phyloP scores from a whole-genome alignment of 2,888 invertebrate genomes.

The Drosophila heteroneura region DNA sequence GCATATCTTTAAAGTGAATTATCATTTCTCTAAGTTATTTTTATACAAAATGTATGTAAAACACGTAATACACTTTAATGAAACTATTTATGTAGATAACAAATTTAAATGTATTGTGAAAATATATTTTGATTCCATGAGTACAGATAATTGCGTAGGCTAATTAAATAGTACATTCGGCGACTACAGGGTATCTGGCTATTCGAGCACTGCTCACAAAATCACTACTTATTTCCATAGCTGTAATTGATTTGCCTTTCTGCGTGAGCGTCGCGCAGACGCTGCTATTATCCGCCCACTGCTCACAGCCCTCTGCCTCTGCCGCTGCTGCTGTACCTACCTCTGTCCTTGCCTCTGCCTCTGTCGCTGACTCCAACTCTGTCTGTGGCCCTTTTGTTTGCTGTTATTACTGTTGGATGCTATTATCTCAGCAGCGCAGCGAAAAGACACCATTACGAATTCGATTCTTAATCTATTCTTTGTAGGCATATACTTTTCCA shows the following conservation, averaged over 20 bases:
- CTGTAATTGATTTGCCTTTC: constrained; percentile 79
- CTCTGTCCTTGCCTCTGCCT: neutral
- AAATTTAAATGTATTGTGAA: neutral
- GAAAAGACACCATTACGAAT: neutral
- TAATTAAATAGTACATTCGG: neutral
- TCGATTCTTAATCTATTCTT: neutral
- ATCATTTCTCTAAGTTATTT: neutral
- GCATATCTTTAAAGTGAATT: neutral
- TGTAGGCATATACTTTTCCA: neutral
- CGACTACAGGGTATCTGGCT: constrained; percentile 8
- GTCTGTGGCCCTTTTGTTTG: constrained; percentile 28
- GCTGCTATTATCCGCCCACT: constrained; percentile 27
- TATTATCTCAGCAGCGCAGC: neutral
- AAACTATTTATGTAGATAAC: neutral
- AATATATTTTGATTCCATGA: neutral
- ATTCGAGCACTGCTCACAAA: neutral
- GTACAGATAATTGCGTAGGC: neutral
- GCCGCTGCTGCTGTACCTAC: neutral
- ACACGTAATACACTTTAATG: neutral
- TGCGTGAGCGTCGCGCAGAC: constrained; percentile 37
- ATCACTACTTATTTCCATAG: constrained; percentile 57
- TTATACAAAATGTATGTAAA: neutral
- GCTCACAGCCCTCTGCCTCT: constrained; percentile 1
- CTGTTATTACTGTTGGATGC: constrained; percentile 3
- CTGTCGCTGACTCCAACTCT: neutral